Conservation (phyloP, 2,113 vertebrate species). For the Melozone crissalis region DNA sequence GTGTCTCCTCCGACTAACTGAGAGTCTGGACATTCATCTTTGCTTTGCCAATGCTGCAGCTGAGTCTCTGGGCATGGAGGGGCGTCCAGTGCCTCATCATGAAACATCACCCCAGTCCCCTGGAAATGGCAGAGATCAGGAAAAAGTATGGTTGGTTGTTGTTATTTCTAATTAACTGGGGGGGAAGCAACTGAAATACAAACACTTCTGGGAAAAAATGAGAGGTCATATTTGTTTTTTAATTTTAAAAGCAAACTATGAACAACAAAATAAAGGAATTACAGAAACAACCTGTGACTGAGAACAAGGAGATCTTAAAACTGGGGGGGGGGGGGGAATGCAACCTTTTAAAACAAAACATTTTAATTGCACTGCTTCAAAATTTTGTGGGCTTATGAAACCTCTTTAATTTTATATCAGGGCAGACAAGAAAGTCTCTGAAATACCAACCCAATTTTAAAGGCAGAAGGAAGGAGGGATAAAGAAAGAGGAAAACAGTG, state of each 20-base stretch:
- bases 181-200: neutral
- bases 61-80: too few species aligned
- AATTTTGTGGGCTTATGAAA: neutral
- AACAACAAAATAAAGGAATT: neutral
- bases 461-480: neutral
- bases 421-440: neutral
- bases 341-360: neutral
- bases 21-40: neutral
- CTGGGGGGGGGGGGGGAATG: neutral
- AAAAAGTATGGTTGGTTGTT: neutral
- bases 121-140: neutral
- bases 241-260: neutral
- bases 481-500: neutral
- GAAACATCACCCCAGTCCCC: neutral
- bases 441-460: neutral
- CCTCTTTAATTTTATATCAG: neutral
- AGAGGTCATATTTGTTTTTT: neutral
- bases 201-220: neutral
- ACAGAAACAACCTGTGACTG: neutral
- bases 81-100: neutral
- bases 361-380: neutral
- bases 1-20: fast-evolving
- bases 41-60: neutral
- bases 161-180: neutral
- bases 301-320: neutral